A percentile compares a stretch with the other conserved stretches of the same genome.
Evolutionary conservation across 2,888 invertebrate species (phyloP).

Genomic region (Microdon myrmicae): DNA sequence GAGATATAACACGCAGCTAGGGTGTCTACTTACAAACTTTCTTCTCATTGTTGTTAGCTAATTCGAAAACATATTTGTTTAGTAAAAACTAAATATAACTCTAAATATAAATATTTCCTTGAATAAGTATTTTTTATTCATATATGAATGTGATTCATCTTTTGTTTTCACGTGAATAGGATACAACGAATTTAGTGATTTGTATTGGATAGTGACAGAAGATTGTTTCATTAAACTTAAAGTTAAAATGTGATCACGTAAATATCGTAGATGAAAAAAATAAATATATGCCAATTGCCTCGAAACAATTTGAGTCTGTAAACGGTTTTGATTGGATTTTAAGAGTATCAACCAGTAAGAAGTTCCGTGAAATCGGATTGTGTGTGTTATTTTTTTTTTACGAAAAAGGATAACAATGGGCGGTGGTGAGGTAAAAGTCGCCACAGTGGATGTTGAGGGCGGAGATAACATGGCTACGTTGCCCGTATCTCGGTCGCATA

Average conservation of each 20-base stretch:
- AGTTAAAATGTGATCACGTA: too few species aligned
- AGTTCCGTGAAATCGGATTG: not conserved
- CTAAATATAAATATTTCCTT: too few species aligned
- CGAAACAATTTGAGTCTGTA: too few species aligned
- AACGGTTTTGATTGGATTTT: too few species aligned
- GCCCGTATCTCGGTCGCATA: conserved; percentile 81
- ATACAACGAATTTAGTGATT: conserved; percentile 44
- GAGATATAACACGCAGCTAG: conserved; percentile 30
- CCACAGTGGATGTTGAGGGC: conserved; percentile 87
- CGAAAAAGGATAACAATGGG: conserved; percentile 66
- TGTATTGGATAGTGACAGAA: too few species aligned
- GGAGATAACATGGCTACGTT: conserved; percentile 90
- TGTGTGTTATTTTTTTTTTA: not conserved
- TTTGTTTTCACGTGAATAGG: conserved; percentile 13
- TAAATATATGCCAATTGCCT: too few species aligned
- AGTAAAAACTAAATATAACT: too few species aligned
- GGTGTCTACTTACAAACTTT: conserved; percentile 33
- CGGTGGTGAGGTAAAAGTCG: conserved; percentile 85
- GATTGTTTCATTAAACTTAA: too few species aligned
- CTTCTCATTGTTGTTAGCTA: conserved; percentile 22
- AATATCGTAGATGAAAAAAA: too few species aligned
- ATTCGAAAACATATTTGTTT: conserved; percentile 37
- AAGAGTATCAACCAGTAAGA: not conserved
- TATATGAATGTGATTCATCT: too few species aligned
- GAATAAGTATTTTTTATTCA: too few species aligned